Base-by-base conservation (phyloP, 2,888 invertebrate genomes). In the Drosophila macrospina region DNA sequence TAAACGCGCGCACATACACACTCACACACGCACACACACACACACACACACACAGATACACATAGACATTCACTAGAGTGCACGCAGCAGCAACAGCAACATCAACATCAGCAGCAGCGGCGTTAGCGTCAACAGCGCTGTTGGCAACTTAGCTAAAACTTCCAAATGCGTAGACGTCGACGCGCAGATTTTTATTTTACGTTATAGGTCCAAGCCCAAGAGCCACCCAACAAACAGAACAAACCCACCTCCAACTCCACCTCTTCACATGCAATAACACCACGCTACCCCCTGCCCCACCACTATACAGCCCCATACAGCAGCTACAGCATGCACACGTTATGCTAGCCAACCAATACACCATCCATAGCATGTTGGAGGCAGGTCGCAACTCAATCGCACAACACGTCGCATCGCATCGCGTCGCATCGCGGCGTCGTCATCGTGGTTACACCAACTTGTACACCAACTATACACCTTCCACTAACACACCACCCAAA, bases 101-200 rank as follows among this genome's bases (percentile, higher is more conserved):
- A n/a, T n/a, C n/a, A n/a, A n/a, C n/a, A n/a, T n/a, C n/a, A 45
- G 57, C 70, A 7, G 24, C 7, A 7, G 47, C 76, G 48, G 42
- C 41, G 57, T 30, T 45, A 56, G 32, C 42, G 59, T 34, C 60
- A 34, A 44, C 41, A 41, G 62, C 67, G 65, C 47, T 37, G 56
- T 57, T 57, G 66, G 63, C 73, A 65, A 45, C 45, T 60, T 75
- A 75, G 75, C 79, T 74, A 74, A 78, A 75, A 78, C 75, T 69
- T 78, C 74, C 75, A 52, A 60, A 60, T 74, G 74, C 74, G 74
- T 71, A 71, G 76, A 76, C 76, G 72, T 57, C 71, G 56, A 66
- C 57, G 72, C 81, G 78, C 83, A 69, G 59, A 66, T 68, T 68
- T 86, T 60, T 79, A 50, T 71, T 72, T 76, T 64, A 65, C 64